Evolutionary conservation across 2,888 invertebrate species (phyloP).

Genomic region (Ethmia dodecea): DNA sequence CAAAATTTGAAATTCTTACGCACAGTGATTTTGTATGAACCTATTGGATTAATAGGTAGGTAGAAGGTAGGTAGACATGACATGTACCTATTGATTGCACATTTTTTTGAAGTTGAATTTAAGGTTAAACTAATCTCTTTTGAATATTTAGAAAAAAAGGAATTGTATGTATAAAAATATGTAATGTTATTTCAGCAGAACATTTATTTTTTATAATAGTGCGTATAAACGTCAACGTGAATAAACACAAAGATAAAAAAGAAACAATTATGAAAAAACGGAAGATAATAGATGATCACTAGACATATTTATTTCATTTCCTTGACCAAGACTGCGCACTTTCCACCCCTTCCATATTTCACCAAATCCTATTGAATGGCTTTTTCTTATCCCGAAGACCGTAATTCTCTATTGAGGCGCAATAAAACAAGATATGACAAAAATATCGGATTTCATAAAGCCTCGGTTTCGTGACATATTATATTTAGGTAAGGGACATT

Average conservation of each 20-base stretch:
- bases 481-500: slow-evolving; percentile 74
- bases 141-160: too few species aligned
- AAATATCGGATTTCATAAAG: slow-evolving; percentile 78
- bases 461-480: slow-evolving; percentile 72
- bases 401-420: slow-evolving; percentile 63
- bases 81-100: too few species aligned
- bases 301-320: slow-evolving; percentile 18
- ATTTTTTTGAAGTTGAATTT: too few species aligned
- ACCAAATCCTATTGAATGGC: slow-evolving; percentile 47
- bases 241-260: too few species aligned
- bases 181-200: not conserved
- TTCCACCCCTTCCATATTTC: slow-evolving; percentile 45
- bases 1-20: slow-evolving; percentile 74
- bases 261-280: too few species aligned
- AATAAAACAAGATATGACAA: slow-evolving; percentile 77
- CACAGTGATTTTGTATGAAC: slow-evolving; percentile 58
- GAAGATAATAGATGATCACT: too few species aligned
- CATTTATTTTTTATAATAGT: not conserved
- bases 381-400: slow-evolving; percentile 40
- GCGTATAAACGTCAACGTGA: too few species aligned
- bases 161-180: too few species aligned
- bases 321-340: slow-evolving; percentile 16
- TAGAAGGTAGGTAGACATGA: too few species aligned
- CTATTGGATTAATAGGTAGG: slow-evolving; percentile 52
- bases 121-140: too few species aligned